Evolutionary conservation across 2,797 vertebrate genomes (phyloP), one percentile per base, ranked within the genome.

Genomic region (Cyclopterus lumpus): DNA sequence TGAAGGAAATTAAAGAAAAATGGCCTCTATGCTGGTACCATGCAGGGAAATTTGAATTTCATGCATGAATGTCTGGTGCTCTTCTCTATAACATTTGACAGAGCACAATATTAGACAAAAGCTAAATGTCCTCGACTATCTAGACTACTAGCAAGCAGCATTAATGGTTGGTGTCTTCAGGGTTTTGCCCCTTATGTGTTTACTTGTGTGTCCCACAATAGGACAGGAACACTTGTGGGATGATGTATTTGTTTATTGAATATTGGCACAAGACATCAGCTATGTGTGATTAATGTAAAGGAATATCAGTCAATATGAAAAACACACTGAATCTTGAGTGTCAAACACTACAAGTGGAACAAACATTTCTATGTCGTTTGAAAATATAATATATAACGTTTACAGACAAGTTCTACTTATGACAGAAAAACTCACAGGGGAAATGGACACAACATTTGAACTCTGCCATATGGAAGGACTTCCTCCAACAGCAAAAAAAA

Each of bases 401-500:
- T 12, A 40, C 38, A 55, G 16, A 24, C 6, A 34, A 14, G 18
- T 58, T 61, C 42, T 66, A 30, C n/a, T 22, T 49, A 2, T 4
- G 49, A 53, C 5, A 51, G 28, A 38, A 66, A 4, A 36, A 3
- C 20, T 32, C 36, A 73, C 30, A 28, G 34, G 18, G 38, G 57
- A 71, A 68, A 65, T 48, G 18, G n/a, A 32, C 1, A 69, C 63
- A 49, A 48, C n/a, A 34, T 59, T 36, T 46, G 3, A 58, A n/a
- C 9, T 28, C 22, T 26, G 28, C 11, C 28, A 12, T 14, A 24
- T 36, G 8, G 51, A 61, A 30, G 58, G 5, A 60, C 49, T 62
- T 86, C 63, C 70, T 53, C 38, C 58, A 48, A 44, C 26, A 26
- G 44, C 53, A n/a, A n/a, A 63, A 60, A 53, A 73, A 66, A 59